Evolutionary conservation across 2,888 invertebrate genomes (phyloP).

Genomic region (Calameuta pallipes): DNA sequence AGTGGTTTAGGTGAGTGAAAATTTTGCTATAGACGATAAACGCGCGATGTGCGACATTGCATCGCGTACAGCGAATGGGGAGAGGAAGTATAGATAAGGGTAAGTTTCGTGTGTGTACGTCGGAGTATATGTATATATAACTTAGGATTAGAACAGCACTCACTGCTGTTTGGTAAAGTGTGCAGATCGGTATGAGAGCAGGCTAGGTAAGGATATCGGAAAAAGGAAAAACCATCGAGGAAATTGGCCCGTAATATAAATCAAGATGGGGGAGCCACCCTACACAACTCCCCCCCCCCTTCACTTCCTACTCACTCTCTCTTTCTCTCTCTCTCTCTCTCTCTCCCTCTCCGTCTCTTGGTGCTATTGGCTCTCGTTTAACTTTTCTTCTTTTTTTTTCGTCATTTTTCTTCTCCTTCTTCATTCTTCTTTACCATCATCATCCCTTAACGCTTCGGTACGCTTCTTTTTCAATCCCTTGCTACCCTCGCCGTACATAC

Average conservation of each 20-base stretch:
- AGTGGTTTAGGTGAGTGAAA: constrained; percentile 20
- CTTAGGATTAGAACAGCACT: constrained; percentile 20
- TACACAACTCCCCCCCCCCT: background rate
- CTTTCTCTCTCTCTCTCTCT: background rate
- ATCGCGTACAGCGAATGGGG: constrained; percentile 11
- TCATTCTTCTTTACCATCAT: background rate
- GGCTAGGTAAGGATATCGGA: constrained; percentile 24
- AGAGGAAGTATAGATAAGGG: background rate
- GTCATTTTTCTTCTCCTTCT: background rate
- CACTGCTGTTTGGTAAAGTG: constrained; percentile 22
- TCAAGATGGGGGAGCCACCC: constrained; percentile 35
- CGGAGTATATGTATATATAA: background rate
- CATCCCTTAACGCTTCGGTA: background rate
- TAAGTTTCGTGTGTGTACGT: background rate
- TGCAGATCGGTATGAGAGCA: constrained; percentile 12
- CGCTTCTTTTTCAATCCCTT: background rate
- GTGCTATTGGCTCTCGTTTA: background rate
- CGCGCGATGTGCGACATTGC: constrained; percentile 18
- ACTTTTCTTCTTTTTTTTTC: background rate
- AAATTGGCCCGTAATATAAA: constrained; percentile 47
- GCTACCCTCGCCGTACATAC: background rate
- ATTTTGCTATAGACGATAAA: constrained; percentile 14
- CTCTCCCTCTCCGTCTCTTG: background rate
- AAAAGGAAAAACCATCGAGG: constrained; percentile 36
- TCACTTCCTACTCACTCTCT: background rate